Conservation (phyloP, 1,140 invertebrate species). For the Vanessa tameamea region DNA sequence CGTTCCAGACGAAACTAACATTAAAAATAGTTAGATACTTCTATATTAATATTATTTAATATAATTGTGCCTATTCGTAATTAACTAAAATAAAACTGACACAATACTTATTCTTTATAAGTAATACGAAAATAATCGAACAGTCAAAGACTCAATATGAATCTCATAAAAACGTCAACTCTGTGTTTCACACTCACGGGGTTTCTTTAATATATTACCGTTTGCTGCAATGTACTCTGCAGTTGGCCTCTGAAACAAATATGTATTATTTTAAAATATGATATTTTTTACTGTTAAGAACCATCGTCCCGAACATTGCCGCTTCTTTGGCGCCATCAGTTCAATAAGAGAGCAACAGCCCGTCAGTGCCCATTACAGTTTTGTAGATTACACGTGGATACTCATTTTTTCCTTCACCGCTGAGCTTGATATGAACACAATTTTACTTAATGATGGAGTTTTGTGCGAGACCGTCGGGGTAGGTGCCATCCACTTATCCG, state of each 20-base stretch:
- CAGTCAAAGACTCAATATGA: conserved; percentile 28
- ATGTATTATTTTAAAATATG: neutral
- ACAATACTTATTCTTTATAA: conserved; percentile 24
- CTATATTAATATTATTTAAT: conserved; percentile 18
- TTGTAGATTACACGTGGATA: too few relatives aligned
- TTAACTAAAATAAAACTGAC: conserved; percentile 12
- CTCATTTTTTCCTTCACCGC: too few relatives aligned
- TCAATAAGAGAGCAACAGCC: too few relatives aligned
- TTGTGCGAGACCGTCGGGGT: too few relatives aligned
- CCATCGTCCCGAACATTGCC: neutral
- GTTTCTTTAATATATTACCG: neutral
- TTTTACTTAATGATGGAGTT: too few relatives aligned
- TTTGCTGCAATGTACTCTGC: neutral
- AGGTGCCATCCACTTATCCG: too few relatives aligned
- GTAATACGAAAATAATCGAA: conserved; percentile 23
- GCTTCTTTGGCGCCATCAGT: too few relatives aligned
- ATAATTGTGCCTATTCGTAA: conserved; percentile 24
- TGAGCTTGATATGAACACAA: too few relatives aligned
- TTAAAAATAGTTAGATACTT: neutral
- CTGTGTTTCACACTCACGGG: conserved; percentile 13
- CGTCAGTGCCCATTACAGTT: too few relatives aligned
- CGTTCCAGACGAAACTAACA: conserved; percentile 21
- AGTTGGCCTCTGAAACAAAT: neutral
- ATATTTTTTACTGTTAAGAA: too few relatives aligned
- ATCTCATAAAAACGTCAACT: conserved; percentile 19